phyloP scores from a whole-genome alignment of 2,888 invertebrate species.

The Cheilosia vernalis region DNA sequence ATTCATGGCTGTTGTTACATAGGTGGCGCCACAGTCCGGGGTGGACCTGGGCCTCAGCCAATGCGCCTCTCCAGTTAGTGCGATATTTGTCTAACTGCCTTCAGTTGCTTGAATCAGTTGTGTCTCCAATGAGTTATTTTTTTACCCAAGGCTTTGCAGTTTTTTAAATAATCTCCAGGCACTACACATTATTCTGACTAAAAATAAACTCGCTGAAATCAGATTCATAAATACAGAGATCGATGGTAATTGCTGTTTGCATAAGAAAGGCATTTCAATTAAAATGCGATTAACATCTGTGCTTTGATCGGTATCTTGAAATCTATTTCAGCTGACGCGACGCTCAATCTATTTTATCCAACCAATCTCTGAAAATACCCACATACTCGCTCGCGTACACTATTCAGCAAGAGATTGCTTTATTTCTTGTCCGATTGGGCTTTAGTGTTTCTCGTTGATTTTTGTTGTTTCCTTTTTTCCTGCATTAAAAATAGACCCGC shows the following conservation, averaged over 20 bases:
- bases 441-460: conserved; percentile 38
- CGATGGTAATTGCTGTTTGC: conserved; percentile 16
- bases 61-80: too few relatives aligned
- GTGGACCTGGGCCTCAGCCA: too few relatives aligned
- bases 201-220: background rate
- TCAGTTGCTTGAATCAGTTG: too few relatives aligned
- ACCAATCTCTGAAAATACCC: conserved; percentile 1
- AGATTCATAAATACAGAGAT: background rate
- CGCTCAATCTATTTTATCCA: conserved; percentile 27
- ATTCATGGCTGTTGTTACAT: too few relatives aligned
- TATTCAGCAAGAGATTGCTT: background rate
- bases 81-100: too few relatives aligned
- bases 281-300: conserved; percentile 47
- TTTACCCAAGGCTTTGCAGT: too few relatives aligned
- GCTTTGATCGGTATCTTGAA: conserved; percentile 32
- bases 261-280: conserved; percentile 33
- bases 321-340: conserved; percentile 31
- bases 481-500: conserved; percentile 61
- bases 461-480: conserved; percentile 63
- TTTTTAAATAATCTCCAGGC: too few relatives aligned
- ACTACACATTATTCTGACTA: background rate
- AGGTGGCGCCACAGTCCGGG: too few relatives aligned
- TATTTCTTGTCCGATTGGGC: conserved; percentile 23
- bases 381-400: background rate
- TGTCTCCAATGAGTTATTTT: too few relatives aligned